These are phyloP conservation scores for Liparis tanakae DNA, from an alignment of 2,797 vertebrate genomes.

Conservation along the genomic window DNA sequence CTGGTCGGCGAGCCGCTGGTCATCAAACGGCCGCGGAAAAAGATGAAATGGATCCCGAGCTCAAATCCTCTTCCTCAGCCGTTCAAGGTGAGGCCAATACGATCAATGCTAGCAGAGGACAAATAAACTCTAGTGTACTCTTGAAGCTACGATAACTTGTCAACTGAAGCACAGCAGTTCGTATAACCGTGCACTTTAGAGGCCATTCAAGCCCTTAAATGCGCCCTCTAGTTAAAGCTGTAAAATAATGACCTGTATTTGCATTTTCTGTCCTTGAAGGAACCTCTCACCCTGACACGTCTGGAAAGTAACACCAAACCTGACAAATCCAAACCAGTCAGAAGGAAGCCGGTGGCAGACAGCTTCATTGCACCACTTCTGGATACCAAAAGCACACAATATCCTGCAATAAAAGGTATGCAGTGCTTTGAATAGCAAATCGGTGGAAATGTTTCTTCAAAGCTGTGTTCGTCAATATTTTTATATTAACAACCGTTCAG, in stretches of 20 bases:
- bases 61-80: slow-evolving; percentile 95
- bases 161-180: not conserved
- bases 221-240: not conserved
- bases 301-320: slow-evolving; percentile 92
- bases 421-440: not conserved
- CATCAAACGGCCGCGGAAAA: slow-evolving; percentile 95
- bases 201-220: not conserved
- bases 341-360: slow-evolving; percentile 92
- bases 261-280: slow-evolving; percentile 70
- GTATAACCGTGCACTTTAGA: slow-evolving; percentile 9
- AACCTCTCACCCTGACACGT: slow-evolving; percentile 90
- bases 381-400: slow-evolving; percentile 90
- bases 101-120: not conserved
- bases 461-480: not conserved
- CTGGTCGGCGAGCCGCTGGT: slow-evolving; percentile 89
- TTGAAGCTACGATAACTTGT: not conserved
- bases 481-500: not conserved
- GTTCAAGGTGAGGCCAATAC: slow-evolving; percentile 85
- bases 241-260: slow-evolving; percentile 10
- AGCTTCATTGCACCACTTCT: slow-evolving; percentile 90
- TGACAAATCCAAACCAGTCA: slow-evolving; percentile 93
- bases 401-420: slow-evolving; percentile 82
- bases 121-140: not conserved
- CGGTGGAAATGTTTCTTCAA: not conserved
- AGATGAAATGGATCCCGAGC: slow-evolving; percentile 96